Evolutionary conservation across 35 echinoderm and acorn worm species (phyloP).

Genomic region (Apostichopus japonicus): DNA sequence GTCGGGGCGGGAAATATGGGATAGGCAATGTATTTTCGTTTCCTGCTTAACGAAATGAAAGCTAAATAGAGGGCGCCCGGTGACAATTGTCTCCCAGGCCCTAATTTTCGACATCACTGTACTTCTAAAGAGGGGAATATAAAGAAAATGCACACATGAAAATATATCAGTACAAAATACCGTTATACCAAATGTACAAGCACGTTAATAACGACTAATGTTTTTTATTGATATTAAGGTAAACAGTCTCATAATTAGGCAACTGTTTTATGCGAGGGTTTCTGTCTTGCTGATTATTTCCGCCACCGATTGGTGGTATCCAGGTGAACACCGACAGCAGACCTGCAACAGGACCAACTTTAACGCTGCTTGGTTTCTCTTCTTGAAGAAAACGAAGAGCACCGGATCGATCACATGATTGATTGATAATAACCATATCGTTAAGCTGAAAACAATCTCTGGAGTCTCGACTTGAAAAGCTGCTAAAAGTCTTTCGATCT

Average conservation of each 20-base stretch:
- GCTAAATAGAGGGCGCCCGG: no score
- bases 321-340: background rate
- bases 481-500: background rate
- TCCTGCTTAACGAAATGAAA: no score
- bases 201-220: no score
- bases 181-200: no score
- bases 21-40: no score
- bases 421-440: background rate
- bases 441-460: background rate
- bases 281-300: background rate
- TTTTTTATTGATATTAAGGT: background rate
- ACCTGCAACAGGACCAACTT: background rate
- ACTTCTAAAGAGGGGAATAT: no score
- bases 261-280: background rate
- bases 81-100: no score
- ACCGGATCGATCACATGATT: background rate
- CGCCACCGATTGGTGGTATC: background rate
- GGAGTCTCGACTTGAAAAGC: background rate
- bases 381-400: constrained; percentile 24
- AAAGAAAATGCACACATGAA: no score
- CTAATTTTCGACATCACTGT: no score
- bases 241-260: background rate
- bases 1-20: no score
- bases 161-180: no score
- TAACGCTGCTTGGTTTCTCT: background rate